Evolutionary conservation across 2,888 invertebrate genomes (phyloP).

Genomic region (Marasmarcha lunaedactyla): DNA sequence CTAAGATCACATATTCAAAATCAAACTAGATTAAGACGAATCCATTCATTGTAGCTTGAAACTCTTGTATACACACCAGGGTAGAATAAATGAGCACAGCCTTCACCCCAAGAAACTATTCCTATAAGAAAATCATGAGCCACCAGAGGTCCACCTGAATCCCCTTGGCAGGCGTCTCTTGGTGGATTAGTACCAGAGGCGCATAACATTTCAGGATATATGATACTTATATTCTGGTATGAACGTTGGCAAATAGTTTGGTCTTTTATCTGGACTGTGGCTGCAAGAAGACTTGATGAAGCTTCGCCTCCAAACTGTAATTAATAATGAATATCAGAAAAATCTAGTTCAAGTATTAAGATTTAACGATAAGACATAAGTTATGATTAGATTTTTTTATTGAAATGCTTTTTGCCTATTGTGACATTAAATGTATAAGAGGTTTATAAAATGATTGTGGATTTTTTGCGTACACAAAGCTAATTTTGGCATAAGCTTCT

Average conservation of each 20-base stretch:
- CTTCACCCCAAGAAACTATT: slow-evolving; percentile 71
- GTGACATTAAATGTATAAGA: too few relatives aligned
- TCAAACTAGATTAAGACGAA: too few relatives aligned
- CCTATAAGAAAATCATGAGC: slow-evolving; percentile 51
- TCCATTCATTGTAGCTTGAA: slow-evolving; percentile 43
- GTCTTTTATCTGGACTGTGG: slow-evolving; percentile 41
- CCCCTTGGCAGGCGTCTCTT: slow-evolving; percentile 64
- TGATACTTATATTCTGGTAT: slow-evolving; percentile 36
- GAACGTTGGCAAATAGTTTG: slow-evolving; percentile 39
- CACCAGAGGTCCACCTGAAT: slow-evolving; percentile 73
- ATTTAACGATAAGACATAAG: too few relatives aligned
- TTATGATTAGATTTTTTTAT: too few relatives aligned
- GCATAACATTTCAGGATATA: slow-evolving; percentile 53
- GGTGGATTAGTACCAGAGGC: slow-evolving; percentile 37
- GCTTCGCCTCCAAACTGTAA: slow-evolving; percentile 43
- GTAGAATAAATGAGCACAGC: slow-evolving; percentile 57
- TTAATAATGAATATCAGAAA: too few relatives aligned
- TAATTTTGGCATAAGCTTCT: too few relatives aligned
- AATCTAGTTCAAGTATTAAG: too few relatives aligned
- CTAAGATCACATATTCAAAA: slow-evolving; percentile 6
- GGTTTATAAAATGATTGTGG: too few relatives aligned
- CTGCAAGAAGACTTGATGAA: slow-evolving; percentile 38
- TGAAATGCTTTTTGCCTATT: too few relatives aligned
- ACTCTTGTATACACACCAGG: slow-evolving; percentile 72
- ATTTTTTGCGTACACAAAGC: too few relatives aligned